phyloP scores from a whole-genome alignment of 1,140 invertebrate species.

The Orchesella cincta region DNA sequence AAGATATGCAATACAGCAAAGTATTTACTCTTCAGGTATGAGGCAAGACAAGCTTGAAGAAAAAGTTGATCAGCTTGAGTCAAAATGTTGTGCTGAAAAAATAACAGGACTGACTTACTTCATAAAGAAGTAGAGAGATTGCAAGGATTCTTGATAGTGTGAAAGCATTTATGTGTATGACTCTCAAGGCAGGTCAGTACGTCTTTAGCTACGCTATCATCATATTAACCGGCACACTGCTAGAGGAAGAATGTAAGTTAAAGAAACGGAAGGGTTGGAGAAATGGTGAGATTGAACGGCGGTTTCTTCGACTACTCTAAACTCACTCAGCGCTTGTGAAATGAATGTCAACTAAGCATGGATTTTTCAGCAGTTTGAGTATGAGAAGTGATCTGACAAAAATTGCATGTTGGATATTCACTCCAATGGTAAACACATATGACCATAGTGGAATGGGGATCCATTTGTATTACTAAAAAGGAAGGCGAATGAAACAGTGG shows the following conservation, averaged over 20 bases:
- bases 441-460: slow-evolving; percentile 34
- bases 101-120: neutral
- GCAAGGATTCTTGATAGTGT: neutral
- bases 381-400: neutral
- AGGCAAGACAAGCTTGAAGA: neutral
- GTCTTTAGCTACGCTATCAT: neutral
- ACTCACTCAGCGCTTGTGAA: slow-evolving; percentile 29
- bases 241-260: slow-evolving; percentile 14
- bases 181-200: neutral
- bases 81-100: neutral
- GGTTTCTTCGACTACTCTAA: slow-evolving; percentile 39
- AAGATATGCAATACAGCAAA: slow-evolving; percentile 23
- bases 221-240: neutral
- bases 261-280: neutral
- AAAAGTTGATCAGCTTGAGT: neutral
- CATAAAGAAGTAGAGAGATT: slow-evolving; percentile 31
- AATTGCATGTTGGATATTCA: slow-evolving; percentile 25
- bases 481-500: slow-evolving; percentile 14
- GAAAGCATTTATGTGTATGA: neutral
- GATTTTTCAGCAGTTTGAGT: neutral
- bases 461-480: slow-evolving; percentile 32
- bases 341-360: slow-evolving; percentile 26
- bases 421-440: slow-evolving; percentile 29
- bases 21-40: neutral
- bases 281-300: neutral